Conservation (phyloP, 2,888 invertebrate species). For the Periphyllus acericola region DNA sequence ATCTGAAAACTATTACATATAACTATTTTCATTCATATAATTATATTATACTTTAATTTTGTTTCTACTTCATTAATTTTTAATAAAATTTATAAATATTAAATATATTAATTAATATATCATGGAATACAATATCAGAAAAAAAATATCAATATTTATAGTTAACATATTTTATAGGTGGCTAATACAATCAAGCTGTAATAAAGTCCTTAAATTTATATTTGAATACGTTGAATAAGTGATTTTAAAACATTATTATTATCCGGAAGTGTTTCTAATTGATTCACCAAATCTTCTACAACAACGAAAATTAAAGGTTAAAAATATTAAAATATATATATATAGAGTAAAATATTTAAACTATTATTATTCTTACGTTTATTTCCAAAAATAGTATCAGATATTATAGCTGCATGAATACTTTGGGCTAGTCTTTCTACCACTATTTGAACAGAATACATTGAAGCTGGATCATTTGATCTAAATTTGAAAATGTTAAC, state of each 20-base stretch:
- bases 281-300: slow-evolving; percentile 55
- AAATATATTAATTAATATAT: no score
- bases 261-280: slow-evolving; percentile 45
- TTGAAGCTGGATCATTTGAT: slow-evolving; percentile 6
- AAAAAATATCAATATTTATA: no score
- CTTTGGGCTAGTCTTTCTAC: slow-evolving; percentile 86
- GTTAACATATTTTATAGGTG: no score
- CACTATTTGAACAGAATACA: slow-evolving; percentile 68
- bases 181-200: background rate
- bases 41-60: no score
- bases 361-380: slow-evolving; percentile 70
- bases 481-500: slow-evolving; percentile 3
- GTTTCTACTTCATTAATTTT: no score
- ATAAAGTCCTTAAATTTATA: background rate
- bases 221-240: slow-evolving; percentile 50
- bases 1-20: no score
- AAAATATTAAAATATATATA: background rate
- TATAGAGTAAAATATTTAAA: no score
- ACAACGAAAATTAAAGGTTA: background rate
- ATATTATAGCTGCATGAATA: slow-evolving; percentile 81
- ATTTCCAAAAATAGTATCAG: slow-evolving; percentile 83
- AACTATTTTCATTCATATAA: no score
- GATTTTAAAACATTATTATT: slow-evolving; percentile 52
- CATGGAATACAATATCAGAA: no score
- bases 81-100: no score